Conservation (phyloP, 2,888 invertebrate genomes). For the Troilus luridus region DNA sequence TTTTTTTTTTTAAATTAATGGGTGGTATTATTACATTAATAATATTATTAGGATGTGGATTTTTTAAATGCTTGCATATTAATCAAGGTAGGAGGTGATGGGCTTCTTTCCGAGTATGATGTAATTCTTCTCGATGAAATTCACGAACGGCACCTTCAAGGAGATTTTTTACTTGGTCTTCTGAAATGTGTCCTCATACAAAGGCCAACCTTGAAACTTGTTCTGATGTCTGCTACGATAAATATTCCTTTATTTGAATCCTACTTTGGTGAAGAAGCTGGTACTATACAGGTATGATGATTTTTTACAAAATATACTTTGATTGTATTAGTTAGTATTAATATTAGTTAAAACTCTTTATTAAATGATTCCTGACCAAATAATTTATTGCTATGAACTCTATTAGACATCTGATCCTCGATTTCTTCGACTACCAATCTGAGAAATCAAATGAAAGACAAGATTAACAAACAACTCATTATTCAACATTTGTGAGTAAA, state of each 20-base stretch:
- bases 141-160: constrained; percentile 95
- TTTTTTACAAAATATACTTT: neutral
- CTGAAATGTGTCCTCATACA: constrained; percentile 91
- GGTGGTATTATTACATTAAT: neutral
- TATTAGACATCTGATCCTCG: no score
- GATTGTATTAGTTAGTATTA: no score
- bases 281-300: constrained; percentile 80
- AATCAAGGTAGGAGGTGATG: constrained; percentile 83
- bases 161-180: constrained; percentile 94
- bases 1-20: no score
- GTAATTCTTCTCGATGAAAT: constrained; percentile 97
- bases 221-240: constrained; percentile 99
- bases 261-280: constrained; percentile 88
- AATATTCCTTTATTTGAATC: constrained; percentile 93
- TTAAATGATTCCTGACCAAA: no score
- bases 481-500: no score
- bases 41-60: neutral
- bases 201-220: constrained; percentile 84
- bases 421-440: no score
- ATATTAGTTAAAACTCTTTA: no score
- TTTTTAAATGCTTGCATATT: constrained; percentile 53
- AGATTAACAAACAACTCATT: no score
- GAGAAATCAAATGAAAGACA: no score
- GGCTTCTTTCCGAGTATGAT: constrained; percentile 85
- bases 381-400: no score